Base-by-base conservation (phyloP, 2,113 vertebrate genomes). In the Rhea americana region DNA sequence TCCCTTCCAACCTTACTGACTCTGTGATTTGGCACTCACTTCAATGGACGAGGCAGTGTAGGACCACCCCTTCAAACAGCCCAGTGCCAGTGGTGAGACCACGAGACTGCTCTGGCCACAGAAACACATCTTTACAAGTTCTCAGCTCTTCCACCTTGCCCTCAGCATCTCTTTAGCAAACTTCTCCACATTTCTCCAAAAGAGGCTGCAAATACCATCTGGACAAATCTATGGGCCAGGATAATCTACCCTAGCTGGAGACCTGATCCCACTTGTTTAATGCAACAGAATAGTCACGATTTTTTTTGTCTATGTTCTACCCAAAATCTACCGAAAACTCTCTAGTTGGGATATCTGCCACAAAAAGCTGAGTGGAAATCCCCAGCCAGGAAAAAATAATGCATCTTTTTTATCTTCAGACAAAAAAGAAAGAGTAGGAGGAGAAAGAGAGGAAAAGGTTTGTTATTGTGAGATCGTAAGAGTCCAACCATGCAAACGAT, bases 281-380 rank as follows among this genome's bases (percentile, higher is more conserved):
- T 28, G 22, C 50, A 82, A 66, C 17, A 39, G 41, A 95, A 89
- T 9, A 91, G 71, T 37, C 89, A 53, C 24, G 78, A n/a, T 77
- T n/a, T 89, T 79, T 86, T 94, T 90, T 88, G 90, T 86, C 87
- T 77, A 61, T 87, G 39, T 82, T 82, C 71, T 85, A 58, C 53
- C 59, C 76, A 87, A 3, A 3, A n/a, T 1, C 1, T 13, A 26
- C 62, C 70, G 55, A 84, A 83, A 93, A 88, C 73, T 63, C 53
- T 88, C 61, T 5, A 90, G 0, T 13, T 84, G 85, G 79, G 80
- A 75, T 93, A 84, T 82, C 5, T 1, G 93, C 92, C 92, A 87
- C 92, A 95, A 77, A 88, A 92, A 93, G 67, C 16, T 45, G 66
- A 79, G 70, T 87, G 83, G 93, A 96, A 96, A 94, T 96, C 92